Base-by-base conservation (phyloP, 2,113 vertebrate species). In the Morone saxatilis region DNA sequence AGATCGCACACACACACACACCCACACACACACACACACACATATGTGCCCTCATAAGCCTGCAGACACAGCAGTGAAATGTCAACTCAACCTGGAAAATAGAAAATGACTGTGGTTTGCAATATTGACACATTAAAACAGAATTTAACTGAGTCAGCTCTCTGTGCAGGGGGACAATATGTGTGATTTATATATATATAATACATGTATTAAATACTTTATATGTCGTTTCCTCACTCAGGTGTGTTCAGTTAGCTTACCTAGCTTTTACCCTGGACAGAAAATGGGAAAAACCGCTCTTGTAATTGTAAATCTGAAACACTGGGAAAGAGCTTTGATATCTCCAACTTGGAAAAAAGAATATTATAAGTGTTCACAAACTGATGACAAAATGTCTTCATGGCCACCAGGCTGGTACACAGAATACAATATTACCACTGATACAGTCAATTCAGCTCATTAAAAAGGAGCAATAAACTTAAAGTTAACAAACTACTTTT, bases 21-120 rank as follows among this genome's bases (percentile, higher is more conserved):
- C 51, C n/a, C 14, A 69, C 45, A 59, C 51, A 74, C 80, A 65
- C 62, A 79, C 50, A 57, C 40, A 51, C 16, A 67, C 68, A 76
- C 40, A 11, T 19, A 45, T 22, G 51, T 51, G 31, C 57, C 19
- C 50, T 22, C n/a, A 36, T 13, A 19, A 47, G 7, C 72, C 53
- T 45, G 22, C 79, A 81, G 2, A 41, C 80, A n/a, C 57, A 79
- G 75, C 56, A 47, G 70, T 73, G 38, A 81, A 71, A 81, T 69
- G 67, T 78, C 80, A 76, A 7, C 61, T 25, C 7, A 17, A 57
- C 56, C 13, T 51, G 56, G 12, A 43, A 50, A 54, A 78, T 0
- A 45, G 70, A 70, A 38, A 63, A 45, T 8, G 16, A 59, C 10
- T 36, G 62, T 17, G 43, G 25, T 31, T 31, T 31, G 31, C 25